Evolutionary conservation across 2,888 invertebrate species (phyloP), one percentile per base, ranked within the genome.

Genomic region (Plebejus melissa): DNA sequence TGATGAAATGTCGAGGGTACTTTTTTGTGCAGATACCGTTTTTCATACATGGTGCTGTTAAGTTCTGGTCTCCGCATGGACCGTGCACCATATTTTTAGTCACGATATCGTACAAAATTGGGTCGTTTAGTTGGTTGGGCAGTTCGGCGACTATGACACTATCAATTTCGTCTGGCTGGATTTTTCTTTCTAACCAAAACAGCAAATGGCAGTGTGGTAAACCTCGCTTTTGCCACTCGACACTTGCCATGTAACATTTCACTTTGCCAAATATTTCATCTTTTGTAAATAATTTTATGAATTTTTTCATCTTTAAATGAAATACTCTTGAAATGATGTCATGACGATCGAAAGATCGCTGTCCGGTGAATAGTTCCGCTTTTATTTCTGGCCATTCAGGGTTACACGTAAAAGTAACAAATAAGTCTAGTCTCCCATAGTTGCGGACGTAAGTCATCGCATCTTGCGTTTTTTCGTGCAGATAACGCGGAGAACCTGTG

Each of bases 1-100:
- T 80, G 60, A 80, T 9, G 5, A 82, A 76, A 2, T 69, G 9
- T 16, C 75, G 69, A 7, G 82, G 82, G 78, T 77, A 82, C 69
- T 80, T 80, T 79, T 81, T 81, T 13, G 79, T 77, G 71, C 81
- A 81, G 76, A 78, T 80, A 0, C 77, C 76, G 6, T 81, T 65
- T 7, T 77, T 71, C 81, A 82, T 81, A 46, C 81, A 82, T 11
- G 81, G 80, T 1, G 79, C 79, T 28, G 41, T 50, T 5, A 38
- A 74, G 76, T 82, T 83, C 74, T 77, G 36, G 60, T 74, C 71
- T 13, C 82, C 79, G 38, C 79, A 80, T 11, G 79, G 78, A 32
- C 80, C 80, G 74, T 83, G 82, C 13, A 83, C 78, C 82, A 82
- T 82, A 74, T 81, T 81, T 77, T 77, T 82, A 0, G 50, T 79